A percentile compares a stretch with the other conserved stretches of the same genome.
Evolutionary conservation across 2,113 vertebrate genomes (phyloP).

Genomic region (Tetraodon nigroviridis): DNA sequence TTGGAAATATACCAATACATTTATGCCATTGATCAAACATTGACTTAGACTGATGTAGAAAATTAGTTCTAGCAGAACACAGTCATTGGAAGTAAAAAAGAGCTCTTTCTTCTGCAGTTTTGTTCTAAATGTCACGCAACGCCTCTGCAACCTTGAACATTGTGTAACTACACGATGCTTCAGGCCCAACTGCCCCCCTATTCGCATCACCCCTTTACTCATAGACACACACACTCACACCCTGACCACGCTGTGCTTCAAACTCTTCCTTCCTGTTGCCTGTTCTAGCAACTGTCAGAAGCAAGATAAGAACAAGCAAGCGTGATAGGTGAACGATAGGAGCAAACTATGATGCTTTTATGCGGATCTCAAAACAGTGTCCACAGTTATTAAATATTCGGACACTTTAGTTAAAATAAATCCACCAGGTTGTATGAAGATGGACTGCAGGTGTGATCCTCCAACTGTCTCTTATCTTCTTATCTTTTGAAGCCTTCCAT

Average conservation of each 20-base stretch:
- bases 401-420: constrained; percentile 1
- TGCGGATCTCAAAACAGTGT: background rate
- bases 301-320: constrained; percentile 59
- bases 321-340: constrained; percentile 22
- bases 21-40: too few species aligned
- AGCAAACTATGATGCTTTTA: constrained; percentile 6
- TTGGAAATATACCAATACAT: too few species aligned
- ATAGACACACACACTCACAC: constrained; percentile 1
- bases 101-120: constrained; percentile 12
- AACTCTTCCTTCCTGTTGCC: constrained; percentile 75
- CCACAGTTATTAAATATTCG: background rate
- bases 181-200: constrained; percentile 35
- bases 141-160: constrained; percentile 41
- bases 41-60: too few species aligned
- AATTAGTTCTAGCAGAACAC: background rate
- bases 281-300: constrained; percentile 60
- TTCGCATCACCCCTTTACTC: constrained; percentile 1
- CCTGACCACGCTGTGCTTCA: constrained; percentile 31
- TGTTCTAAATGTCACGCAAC: constrained; percentile 23
- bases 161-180: constrained; percentile 47
- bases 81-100: background rate
- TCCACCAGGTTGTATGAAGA: background rate
- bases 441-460: constrained; percentile 14
- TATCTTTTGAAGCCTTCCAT: constrained; percentile 8
- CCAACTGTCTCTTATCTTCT: background rate